Conservation (phyloP, 2,888 invertebrate genomes). For the Mamestra brassicae region DNA sequence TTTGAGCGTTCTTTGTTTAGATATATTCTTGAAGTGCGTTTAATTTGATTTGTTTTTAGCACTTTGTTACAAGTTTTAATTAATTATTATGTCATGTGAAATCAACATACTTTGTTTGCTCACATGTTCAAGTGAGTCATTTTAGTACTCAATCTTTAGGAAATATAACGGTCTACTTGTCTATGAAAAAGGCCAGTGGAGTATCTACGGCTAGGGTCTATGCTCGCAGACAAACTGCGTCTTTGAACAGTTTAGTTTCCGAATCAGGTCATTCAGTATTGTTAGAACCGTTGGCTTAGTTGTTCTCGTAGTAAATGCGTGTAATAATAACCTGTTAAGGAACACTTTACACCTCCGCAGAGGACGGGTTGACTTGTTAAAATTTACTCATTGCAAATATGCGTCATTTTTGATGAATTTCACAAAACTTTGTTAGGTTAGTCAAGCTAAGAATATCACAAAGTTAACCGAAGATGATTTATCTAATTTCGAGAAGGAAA, state of each 20-base stretch:
- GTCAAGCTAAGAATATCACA: not conserved
- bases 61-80: not conserved
- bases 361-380: slow-evolving; percentile 32
- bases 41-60: slow-evolving; percentile 5
- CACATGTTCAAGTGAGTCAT: not conserved
- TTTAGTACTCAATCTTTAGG: not conserved
- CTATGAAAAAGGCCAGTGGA: not conserved
- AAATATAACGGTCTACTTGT: not conserved
- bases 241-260: slow-evolving; percentile 2
- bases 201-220: not conserved
- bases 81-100: slow-evolving; percentile 4
- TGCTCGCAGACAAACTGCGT: not conserved
- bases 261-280: slow-evolving; percentile 46
- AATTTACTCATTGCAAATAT: slow-evolving; percentile 21
- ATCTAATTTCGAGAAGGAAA: slow-evolving; percentile 52
- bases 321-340: slow-evolving; percentile 34
- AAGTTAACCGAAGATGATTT: slow-evolving; percentile 16
- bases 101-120: not conserved
- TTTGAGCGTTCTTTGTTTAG: not conserved
- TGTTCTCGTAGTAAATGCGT: slow-evolving; percentile 33
- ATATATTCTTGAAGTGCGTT: not conserved
- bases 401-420: slow-evolving; percentile 28
- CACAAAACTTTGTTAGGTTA: slow-evolving; percentile 13
- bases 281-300: slow-evolving; percentile 16
- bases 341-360: slow-evolving; percentile 51